Conservation (phyloP, 2,113 vertebrate genomes). For the Pituophis catenifer region DNA sequence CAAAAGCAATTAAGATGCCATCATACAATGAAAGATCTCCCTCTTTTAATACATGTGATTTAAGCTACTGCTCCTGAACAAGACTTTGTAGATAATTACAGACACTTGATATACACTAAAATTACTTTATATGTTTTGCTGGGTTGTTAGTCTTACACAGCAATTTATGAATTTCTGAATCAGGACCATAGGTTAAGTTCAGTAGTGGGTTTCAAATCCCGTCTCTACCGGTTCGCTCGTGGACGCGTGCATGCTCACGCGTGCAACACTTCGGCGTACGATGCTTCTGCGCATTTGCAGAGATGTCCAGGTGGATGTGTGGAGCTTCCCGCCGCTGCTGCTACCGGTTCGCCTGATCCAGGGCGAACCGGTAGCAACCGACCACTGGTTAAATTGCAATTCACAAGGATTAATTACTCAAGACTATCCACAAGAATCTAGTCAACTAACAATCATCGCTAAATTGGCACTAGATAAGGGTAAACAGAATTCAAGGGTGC, state of each 20-base stretch:
- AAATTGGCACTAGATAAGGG: no score
- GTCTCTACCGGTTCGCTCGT: no score
- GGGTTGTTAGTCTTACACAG: not conserved
- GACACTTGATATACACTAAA: not conserved
- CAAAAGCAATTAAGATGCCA: not conserved
- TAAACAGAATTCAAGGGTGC: no score
- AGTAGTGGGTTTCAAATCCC: not conserved
- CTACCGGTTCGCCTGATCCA: no score
- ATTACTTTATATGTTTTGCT: not conserved
- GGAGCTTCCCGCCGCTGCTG: no score
- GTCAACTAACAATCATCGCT: no score
- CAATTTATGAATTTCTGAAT: not conserved
- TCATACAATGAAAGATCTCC: not conserved
- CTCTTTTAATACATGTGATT: not conserved
- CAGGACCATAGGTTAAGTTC: not conserved
- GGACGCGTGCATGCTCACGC: no score
- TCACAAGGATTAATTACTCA: not conserved
- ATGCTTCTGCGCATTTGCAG: no score
- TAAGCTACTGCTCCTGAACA: not conserved
- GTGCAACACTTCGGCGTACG: no score
- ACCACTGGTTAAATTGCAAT: not conserved
- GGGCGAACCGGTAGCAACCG: no score
- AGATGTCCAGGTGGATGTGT: no score
- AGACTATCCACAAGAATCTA: no score
- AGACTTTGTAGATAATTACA: not conserved